These are phyloP conservation scores for Eupithecia dodoneata DNA, from an alignment of 2,888 invertebrate genomes.

Conservation along the genomic window DNA sequence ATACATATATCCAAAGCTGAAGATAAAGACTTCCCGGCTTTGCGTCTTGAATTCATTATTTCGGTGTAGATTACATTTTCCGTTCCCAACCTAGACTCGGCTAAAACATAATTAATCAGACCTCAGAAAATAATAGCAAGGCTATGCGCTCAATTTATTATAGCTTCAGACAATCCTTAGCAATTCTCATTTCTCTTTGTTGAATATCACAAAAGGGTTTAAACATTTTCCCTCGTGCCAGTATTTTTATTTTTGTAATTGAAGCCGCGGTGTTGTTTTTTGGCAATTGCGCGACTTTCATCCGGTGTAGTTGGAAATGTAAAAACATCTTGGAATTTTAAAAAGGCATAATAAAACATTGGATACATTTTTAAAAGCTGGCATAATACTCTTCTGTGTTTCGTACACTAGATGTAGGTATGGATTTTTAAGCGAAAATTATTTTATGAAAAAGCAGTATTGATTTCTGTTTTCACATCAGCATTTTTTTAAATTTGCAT, in stretches of 20 bases:
- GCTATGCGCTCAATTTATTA: constrained; percentile 63
- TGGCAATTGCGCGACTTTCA: constrained; percentile 35
- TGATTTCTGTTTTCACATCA: no score
- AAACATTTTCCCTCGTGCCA: constrained; percentile 47
- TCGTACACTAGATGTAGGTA: no score
- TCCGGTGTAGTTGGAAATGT: constrained; percentile 36
- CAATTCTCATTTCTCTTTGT: constrained; percentile 60
- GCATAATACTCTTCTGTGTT: no score
- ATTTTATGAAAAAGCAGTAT: no score
- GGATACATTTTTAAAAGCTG: background rate
- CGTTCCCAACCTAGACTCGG: constrained; percentile 34
- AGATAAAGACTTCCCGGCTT: constrained; percentile 1
- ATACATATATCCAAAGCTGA: background rate
- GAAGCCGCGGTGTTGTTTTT: constrained; percentile 41
- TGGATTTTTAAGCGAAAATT: no score
- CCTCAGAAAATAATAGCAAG: constrained; percentile 55
- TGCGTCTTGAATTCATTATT: constrained; percentile 12
- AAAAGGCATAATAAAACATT: constrained; percentile 1
- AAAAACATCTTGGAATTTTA: constrained; percentile 31
- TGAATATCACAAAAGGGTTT: constrained; percentile 59
- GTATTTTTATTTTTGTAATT: constrained; percentile 44
- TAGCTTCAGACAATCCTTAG: constrained; percentile 55
- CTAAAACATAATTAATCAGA: constrained; percentile 56
- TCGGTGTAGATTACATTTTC: constrained; percentile 6
- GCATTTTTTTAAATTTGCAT: no score